These are phyloP conservation scores for Cacatua alba DNA, from an alignment of 2,113 vertebrate species.

Conservation along the genomic window DNA sequence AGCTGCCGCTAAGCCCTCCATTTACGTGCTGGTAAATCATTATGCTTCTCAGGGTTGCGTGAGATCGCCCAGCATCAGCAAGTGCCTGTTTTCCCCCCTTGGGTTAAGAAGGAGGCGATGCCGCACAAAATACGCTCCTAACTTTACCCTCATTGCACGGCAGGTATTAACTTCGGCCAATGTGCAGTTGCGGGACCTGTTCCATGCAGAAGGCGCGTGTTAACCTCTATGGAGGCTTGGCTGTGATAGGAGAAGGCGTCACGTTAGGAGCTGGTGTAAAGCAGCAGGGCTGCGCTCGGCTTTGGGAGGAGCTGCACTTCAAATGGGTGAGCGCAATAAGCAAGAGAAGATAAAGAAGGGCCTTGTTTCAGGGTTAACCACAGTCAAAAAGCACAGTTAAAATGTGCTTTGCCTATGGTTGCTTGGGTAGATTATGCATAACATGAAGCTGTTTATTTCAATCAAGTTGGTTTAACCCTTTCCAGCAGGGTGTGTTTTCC, in stretches of 20 bases:
- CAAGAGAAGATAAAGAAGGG: not conserved
- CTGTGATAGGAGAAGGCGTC: not conserved
- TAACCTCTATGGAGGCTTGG: not conserved
- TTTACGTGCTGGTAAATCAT: not conserved
- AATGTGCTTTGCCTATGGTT: not conserved
- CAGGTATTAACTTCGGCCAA: not conserved
- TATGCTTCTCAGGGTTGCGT: not conserved
- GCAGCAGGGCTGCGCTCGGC: not conserved
- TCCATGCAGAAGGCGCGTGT: rapidly evolving
- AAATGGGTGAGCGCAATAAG: not conserved
- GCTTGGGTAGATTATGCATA: not conserved
- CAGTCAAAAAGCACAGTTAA: not conserved
- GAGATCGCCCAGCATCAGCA: not conserved
- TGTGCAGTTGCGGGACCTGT: not conserved
- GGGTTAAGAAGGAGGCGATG: not conserved
- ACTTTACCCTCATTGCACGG: not conserved
- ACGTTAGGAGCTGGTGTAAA: not conserved
- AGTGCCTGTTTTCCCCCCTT: not conserved
- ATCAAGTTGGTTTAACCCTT: not conserved
- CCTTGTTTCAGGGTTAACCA: not conserved
- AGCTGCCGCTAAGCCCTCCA: constrained; percentile 38
- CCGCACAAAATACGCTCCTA: not conserved
- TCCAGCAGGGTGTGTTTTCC: not conserved
- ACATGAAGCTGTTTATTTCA: not conserved
- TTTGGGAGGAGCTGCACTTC: not conserved